These are phyloP conservation scores for Lepilemur ruficaudatus DNA, from an alignment of 2,797 vertebrate species.

Conservation along the genomic window DNA sequence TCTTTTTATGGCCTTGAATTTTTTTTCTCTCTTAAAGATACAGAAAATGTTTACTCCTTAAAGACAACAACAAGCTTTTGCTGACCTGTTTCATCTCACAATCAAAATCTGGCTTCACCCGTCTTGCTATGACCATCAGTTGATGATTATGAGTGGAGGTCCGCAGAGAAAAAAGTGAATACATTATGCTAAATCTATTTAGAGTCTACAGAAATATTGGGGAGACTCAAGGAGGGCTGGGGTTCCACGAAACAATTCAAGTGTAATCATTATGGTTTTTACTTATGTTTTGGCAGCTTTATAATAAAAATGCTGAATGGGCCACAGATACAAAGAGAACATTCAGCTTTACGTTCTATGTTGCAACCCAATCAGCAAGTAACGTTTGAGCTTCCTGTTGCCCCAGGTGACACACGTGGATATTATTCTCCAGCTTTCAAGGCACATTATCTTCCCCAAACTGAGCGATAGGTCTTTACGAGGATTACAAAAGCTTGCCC, in stretches of 20 bases:
- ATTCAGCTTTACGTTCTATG: neutral
- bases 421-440: neutral
- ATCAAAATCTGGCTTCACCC: neutral
- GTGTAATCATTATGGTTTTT: neutral
- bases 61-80: neutral
- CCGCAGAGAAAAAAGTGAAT: neutral
- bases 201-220: neutral
- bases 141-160: neutral
- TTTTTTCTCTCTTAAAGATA: constrained; percentile 48
- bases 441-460: neutral
- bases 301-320: neutral
- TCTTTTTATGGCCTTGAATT: neutral
- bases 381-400: neutral
- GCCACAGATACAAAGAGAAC: neutral
- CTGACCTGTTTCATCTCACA: neutral
- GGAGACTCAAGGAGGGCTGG: neutral
- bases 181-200: neutral
- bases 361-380: neutral
- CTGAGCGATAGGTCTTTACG: neutral
- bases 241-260: neutral
- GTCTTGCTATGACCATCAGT: neutral
- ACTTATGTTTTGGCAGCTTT: neutral
- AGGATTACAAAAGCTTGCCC: neutral
- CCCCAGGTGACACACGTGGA: neutral
- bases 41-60: neutral